These are phyloP conservation scores for Hypomesus transpacificus DNA, from an alignment of 2,113 vertebrate genomes.

Conservation along the genomic window DNA sequence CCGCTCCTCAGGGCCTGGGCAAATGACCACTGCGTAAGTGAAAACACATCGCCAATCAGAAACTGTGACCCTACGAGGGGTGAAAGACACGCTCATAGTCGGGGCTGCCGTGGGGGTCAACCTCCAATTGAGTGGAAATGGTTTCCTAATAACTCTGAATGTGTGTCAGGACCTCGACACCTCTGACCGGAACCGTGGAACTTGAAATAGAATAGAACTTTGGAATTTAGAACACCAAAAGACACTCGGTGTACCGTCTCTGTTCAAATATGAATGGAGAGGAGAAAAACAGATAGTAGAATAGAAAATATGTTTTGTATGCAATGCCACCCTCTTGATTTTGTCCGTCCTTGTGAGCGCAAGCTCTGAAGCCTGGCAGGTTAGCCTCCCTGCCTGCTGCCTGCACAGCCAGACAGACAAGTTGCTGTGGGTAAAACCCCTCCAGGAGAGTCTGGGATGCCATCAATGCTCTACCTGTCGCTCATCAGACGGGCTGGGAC, in stretches of 20 bases:
- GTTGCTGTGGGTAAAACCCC: constrained; percentile 16
- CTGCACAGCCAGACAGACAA: constrained; percentile 28
- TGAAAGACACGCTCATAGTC: neutral
- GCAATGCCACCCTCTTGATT: constrained; percentile 33
- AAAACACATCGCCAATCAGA: neutral
- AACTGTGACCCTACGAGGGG: neutral
- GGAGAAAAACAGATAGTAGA: neutral
- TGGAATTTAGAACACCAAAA: constrained; percentile 26
- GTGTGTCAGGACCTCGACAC: constrained; percentile 6
- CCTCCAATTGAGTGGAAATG: constrained; percentile 6
- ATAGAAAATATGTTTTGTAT: constrained; percentile 27
- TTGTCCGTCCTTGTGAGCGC: constrained; percentile 32
- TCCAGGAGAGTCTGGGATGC: constrained; percentile 24
- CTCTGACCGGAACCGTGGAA: too few relatives aligned
- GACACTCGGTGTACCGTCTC: constrained; percentile 24
- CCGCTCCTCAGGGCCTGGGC: neutral
- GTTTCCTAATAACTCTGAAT: neutral
- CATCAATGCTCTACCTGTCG: constrained; percentile 33
- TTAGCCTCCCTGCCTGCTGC: constrained; percentile 38
- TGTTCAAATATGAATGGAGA: constrained; percentile 41
- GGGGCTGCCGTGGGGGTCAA: neutral
- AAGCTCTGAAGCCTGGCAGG: constrained; percentile 43
- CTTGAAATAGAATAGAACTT: neutral
- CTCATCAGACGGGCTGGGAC: constrained; percentile 10
- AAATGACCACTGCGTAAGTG: neutral